Conservation (phyloP, 1,140 invertebrate genomes). For the Zaprionus gabonicus region DNA sequence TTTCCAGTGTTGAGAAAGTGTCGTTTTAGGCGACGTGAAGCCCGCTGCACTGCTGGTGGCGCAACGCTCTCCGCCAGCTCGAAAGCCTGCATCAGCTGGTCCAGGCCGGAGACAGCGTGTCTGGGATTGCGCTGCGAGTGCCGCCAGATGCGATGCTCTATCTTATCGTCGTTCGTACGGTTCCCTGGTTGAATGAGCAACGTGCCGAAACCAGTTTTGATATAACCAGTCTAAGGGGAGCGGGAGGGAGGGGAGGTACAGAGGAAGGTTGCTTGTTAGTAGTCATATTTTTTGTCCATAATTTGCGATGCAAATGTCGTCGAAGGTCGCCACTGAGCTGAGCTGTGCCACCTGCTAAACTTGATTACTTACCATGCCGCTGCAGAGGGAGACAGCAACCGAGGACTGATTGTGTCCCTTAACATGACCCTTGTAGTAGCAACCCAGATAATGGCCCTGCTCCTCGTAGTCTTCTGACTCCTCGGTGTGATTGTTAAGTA, state of each 20-base stretch:
- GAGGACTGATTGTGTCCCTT: slow-evolving; percentile 87
- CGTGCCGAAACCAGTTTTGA: slow-evolving; percentile 87
- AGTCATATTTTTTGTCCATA: slow-evolving; percentile 77
- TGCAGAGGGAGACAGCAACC: slow-evolving; percentile 90
- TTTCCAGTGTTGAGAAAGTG: slow-evolving; percentile 64
- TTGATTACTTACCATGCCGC: slow-evolving; percentile 88
- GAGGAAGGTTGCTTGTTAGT: slow-evolving; percentile 52
- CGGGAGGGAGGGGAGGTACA: slow-evolving; percentile 5
- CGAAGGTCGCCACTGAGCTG: slow-evolving; percentile 9
- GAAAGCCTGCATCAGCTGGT: slow-evolving; percentile 69
- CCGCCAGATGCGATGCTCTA: slow-evolving; percentile 79
- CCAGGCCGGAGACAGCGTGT: slow-evolving; percentile 74
- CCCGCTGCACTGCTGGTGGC: slow-evolving; percentile 48
- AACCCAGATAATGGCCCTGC: slow-evolving; percentile 86
- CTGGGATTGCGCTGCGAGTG: slow-evolving; percentile 75
- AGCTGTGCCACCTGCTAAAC: slow-evolving; percentile 28
- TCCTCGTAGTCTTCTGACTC: slow-evolving; percentile 67
- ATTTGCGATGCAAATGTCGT: slow-evolving; percentile 65
- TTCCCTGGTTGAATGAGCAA: slow-evolving; percentile 88
- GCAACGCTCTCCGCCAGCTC: slow-evolving; percentile 49
- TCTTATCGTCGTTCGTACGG: slow-evolving; percentile 78
- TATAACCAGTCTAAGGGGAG: slow-evolving; percentile 87
- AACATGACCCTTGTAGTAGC: slow-evolving; percentile 89
- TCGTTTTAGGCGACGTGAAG: slow-evolving; percentile 76
- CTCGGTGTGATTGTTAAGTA: slow-evolving; percentile 86